Evolutionary conservation across 1,140 invertebrate species (phyloP), one percentile per base, ranked within the genome.

Genomic region (Mactra quadrangularis): DNA sequence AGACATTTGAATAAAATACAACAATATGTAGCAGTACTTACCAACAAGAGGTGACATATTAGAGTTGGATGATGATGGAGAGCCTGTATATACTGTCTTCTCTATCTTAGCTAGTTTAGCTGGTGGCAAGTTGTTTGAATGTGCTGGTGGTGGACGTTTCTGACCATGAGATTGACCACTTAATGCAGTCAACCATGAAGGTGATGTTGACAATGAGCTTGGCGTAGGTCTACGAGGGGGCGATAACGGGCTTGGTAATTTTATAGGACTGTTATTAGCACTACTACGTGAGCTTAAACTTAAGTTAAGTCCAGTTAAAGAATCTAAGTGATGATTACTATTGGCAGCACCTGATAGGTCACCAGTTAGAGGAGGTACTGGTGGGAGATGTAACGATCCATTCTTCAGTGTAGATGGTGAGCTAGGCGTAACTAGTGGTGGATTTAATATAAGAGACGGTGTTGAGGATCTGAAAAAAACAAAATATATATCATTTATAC

Each of bases 11-110:
- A 13, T 41, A n/a, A n/a, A 47, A 41, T n/a, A 38, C 19, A 41
- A 68, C 31, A 38, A 38, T 41, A 22, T 27, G 19, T 6, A 13
- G 11, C 25, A 3, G 62, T 31, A 81, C 77, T 27, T 60, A 81
- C 77, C 77, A 31, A 81, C 77, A 38, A 81, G 52, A 25, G 77
- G 77, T 29, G 77, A 81, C 77, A 81, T 81, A 38, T 81, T 81
- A 17, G 77, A 81, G 31, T 81, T 81, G 53, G 77, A 81, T 29
- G 77, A 81, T 19, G 77, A 45, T n/a, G 77, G 77, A 3, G 77
- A 81, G 47, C 47, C 66, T 33, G 53, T 22, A n/a, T n/a, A n/a
- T 4, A 22, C 59, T 22, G 57, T 13, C 47, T 81, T 66, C 3
- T 81, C 77, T n/a, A 81, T 13, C 52, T 55, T 27, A 4, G 64